phyloP scores from a whole-genome alignment of 2,113 vertebrate species.

The Megaleporinus macrocephalus region DNA sequence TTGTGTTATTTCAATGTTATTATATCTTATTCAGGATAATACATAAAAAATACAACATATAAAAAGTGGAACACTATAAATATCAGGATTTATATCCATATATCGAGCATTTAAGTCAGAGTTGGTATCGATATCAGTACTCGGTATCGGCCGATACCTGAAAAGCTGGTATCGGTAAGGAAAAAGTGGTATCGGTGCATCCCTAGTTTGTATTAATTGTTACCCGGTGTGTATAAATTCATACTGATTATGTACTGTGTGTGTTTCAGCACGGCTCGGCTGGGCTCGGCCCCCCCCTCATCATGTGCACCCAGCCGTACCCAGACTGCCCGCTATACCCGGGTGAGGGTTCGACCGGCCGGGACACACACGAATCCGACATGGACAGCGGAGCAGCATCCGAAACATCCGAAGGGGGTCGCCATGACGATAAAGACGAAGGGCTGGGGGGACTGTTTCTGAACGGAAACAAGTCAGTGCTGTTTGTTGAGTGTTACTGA shows the following conservation, averaged over 20 bases:
- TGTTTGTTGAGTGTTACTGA: too few species aligned
- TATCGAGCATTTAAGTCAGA: too few species aligned
- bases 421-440: constrained; percentile 71
- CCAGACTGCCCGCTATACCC: constrained; percentile 76
- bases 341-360: constrained; percentile 66
- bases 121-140: too few species aligned
- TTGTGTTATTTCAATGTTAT: too few species aligned
- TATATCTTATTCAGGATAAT: too few species aligned
- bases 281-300: constrained; percentile 72
- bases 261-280: constrained; percentile 78
- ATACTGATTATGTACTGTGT: background rate
- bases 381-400: constrained; percentile 84
- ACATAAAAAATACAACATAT: too few species aligned
- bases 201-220: background rate
- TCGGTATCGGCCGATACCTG: too few species aligned
- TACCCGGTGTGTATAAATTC: background rate
- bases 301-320: constrained; percentile 80
- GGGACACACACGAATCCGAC: constrained; percentile 81
- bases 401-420: constrained; percentile 68
- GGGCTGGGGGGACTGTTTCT: constrained; percentile 75
- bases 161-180: too few species aligned
- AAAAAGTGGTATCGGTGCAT: too few species aligned
- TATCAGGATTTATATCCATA: too few species aligned
- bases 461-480: constrained; percentile 80
- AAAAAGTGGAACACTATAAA: too few species aligned